Base-by-base conservation (phyloP, 2,113 vertebrate species). In the Chiloscyllium plagiosum region DNA sequence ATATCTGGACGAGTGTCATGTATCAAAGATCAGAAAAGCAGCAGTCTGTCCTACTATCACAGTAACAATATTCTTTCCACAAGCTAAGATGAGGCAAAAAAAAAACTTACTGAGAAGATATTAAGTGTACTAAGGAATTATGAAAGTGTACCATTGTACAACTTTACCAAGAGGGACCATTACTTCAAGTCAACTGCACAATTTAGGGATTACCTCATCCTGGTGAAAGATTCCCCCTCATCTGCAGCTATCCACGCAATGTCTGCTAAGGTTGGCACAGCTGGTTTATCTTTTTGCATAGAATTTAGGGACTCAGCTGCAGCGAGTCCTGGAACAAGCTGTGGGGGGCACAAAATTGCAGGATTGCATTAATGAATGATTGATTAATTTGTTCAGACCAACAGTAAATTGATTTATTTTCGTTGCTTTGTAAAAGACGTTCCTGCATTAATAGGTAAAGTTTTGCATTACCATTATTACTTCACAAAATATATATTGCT, bases 231-330 rank as follows among this genome's bases (percentile, higher is more conserved):
- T 96, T 99, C 99, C 97, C 99, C 99, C 95, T 99, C 99, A 95
- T 99, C 99, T 3, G 99, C 98, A 65, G 98, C 99, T 95, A 99
- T 99, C 99, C 99, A 99, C 95, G 98, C 98, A n/a, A 99, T 98
- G 96, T 99, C 99, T 96, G 99, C 99, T 97, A 99, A 96, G 2
- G 99, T 99, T 66, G 99, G 99, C 26, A 99, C 99, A 15, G 98
- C 97, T 26, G 99, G 99, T 0, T 97, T 98, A 0, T 99, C 98
- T 5, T 96, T 97, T 72, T 76, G 69, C 42, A 95, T 8, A 33
- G 94, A 52, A 76, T 12, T 70, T 13, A 95, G 70, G 15, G 94
- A 72, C 24, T 95, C 94, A 19, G 66, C 94, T 52, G 94, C 94
- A 22, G 0, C 0, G 0, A 95, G 13, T 56, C 95, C 96, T 85